These are phyloP conservation scores for Drosophila longiperda DNA, from an alignment of 2,888 invertebrate species.

Conservation along the genomic window DNA sequence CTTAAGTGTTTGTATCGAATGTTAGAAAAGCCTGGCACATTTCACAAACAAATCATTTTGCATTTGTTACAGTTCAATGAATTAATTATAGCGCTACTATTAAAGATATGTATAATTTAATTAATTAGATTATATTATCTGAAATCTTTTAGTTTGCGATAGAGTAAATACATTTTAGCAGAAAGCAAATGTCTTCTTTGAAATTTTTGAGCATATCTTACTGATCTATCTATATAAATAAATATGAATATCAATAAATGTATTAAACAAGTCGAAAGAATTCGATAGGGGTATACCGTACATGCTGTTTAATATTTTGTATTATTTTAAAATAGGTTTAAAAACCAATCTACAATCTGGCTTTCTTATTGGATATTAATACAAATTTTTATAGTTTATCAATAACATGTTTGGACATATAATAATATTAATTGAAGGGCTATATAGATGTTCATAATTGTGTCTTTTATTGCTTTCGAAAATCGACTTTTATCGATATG, in stretches of 20 bases:
- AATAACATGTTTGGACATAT: background rate
- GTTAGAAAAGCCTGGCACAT: background rate
- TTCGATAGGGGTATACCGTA: background rate
- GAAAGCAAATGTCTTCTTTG: background rate
- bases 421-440: background rate
- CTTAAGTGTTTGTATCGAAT: background rate
- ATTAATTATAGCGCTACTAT: background rate
- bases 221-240: background rate
- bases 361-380: background rate
- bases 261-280: background rate
- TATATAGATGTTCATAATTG: background rate
- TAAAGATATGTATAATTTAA: background rate
- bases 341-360: background rate
- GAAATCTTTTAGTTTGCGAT: background rate
- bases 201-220: no score
- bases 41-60: conserved; percentile 9
- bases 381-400: background rate
- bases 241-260: background rate
- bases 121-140: background rate
- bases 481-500: background rate
- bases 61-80: conserved; percentile 13
- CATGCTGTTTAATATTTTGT: background rate
- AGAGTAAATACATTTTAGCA: background rate
- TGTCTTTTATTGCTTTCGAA: background rate
- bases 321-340: background rate